A percentile compares a stretch with the other conserved stretches of the same genome.
Conservation (phyloP, 2,797 vertebrate species). For the Etheostoma nigrum region DNA sequence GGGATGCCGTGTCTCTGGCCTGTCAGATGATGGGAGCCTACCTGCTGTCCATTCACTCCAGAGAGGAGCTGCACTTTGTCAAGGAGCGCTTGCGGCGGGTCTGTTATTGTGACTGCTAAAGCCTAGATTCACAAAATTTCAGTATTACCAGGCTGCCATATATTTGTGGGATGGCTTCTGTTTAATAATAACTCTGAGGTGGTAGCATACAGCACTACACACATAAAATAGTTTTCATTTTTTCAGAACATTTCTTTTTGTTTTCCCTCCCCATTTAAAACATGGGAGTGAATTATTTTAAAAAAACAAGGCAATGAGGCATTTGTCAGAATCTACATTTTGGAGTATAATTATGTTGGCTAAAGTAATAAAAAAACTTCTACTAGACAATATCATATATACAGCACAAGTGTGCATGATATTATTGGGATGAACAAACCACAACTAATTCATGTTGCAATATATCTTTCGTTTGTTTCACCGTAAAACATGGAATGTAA, state of each 20-base stretch:
- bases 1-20: slow-evolving; percentile 87
- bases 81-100: slow-evolving; percentile 89
- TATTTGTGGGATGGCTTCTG: background rate
- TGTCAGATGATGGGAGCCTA: slow-evolving; percentile 90
- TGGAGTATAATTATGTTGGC: background rate
- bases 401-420: background rate
- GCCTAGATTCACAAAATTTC: background rate
- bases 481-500: background rate
- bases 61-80: slow-evolving; percentile 90
- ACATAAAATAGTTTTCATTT: background rate
- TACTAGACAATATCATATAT: background rate
- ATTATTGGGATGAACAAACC: background rate
- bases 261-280: background rate
- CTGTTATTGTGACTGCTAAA: slow-evolving; percentile 21
- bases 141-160: background rate
- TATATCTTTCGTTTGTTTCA: background rate
- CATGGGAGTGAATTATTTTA: background rate
- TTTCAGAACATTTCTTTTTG: background rate
- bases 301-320: background rate
- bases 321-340: background rate
- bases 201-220: background rate
- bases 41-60: slow-evolving; percentile 90
- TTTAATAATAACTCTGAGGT: background rate
- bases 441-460: background rate
- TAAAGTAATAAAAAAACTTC: background rate